Conservation (phyloP, 2,113 vertebrate genomes). For the Piaya cayana region DNA sequence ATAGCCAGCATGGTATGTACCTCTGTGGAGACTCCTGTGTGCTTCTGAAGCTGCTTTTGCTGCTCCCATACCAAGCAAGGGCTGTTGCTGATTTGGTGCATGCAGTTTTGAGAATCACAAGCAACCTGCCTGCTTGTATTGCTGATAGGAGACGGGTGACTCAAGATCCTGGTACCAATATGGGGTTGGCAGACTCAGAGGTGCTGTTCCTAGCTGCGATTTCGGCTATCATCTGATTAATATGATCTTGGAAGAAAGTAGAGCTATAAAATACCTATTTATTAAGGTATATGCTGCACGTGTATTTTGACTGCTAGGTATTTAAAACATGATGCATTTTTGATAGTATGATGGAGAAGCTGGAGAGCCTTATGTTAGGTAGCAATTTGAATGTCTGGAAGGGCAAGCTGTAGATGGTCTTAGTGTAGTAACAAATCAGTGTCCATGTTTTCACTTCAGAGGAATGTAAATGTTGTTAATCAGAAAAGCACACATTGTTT, state of each 20-base stretch:
- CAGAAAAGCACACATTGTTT: neutral
- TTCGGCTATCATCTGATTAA: neutral
- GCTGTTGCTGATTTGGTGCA: neutral
- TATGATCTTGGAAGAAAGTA: neutral
- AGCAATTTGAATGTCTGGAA: constrained; percentile 48
- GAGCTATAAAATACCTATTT: neutral
- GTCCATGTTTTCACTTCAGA: neutral
- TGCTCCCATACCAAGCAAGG: neutral
- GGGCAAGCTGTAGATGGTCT: neutral
- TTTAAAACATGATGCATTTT: neutral
- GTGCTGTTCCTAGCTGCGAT: neutral
- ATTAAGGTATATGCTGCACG: neutral
- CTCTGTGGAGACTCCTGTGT: neutral
- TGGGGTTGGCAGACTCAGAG: neutral
- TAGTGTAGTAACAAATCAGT: neutral
- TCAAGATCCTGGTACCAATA: neutral
- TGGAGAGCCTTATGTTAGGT: neutral
- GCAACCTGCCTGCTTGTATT: neutral
- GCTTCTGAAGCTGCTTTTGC: neutral
- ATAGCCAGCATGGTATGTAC: neutral
- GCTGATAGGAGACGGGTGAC: neutral
- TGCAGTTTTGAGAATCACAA: neutral
- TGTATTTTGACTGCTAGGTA: neutral
- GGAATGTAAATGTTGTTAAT: neutral
- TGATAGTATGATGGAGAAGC: neutral